Percentiles rank a stretch among this genome's conserved stretches.
These are phyloP conservation scores for Callorhinus ursinus DNA, from an alignment of 2,113 vertebrate species.

Conservation along the genomic window DNA sequence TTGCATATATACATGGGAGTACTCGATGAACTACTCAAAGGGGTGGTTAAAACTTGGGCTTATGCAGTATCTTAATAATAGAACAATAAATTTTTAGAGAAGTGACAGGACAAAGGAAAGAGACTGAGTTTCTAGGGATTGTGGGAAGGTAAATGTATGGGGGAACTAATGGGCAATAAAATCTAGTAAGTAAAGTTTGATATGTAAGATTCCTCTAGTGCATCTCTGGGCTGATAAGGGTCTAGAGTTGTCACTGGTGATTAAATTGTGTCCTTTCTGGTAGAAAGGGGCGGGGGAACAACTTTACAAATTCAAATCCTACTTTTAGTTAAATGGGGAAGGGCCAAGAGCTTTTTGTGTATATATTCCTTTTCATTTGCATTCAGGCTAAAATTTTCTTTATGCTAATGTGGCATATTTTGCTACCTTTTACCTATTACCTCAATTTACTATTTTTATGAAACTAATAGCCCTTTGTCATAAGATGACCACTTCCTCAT, in stretches of 20 bases:
- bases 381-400: neutral
- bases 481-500: conserved; percentile 7
- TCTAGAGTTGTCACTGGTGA: neutral
- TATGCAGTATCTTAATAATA: neutral
- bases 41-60: neutral
- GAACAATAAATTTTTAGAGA: neutral
- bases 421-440: neutral
- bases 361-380: neutral
- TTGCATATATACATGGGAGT: too few species aligned
- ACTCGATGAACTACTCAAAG: neutral
- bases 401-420: neutral
- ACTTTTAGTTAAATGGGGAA: neutral
- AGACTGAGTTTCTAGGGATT: neutral
- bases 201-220: neutral
- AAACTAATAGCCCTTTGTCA: neutral
- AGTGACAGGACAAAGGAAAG: neutral
- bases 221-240: neutral
- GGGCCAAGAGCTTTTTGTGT: neutral
- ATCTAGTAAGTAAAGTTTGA: neutral
- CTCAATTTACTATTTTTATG: neutral
- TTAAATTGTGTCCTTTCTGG: neutral
- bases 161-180: neutral
- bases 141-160: neutral
- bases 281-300: neutral
- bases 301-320: neutral